A percentile compares a stretch with the other conserved stretches of the same genome.
Evolutionary conservation across 37 sponge, comb jelly and placozoan species (phyloP).

Genomic region (Oscarella lobularis): DNA sequence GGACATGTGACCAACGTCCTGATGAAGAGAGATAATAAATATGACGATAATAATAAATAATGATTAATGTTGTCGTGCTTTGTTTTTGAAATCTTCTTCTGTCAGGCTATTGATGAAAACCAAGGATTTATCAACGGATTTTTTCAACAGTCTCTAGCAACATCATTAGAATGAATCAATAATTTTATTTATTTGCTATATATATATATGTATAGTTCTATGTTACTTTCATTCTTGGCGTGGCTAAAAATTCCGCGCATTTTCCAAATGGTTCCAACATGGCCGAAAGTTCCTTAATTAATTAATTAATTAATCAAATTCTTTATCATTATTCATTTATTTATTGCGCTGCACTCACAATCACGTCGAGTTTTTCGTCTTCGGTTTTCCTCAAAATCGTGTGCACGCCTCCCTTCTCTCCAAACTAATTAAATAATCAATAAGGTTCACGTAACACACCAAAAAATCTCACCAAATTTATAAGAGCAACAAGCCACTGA

Average conservation of each 20-base stretch:
- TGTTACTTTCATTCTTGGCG: not conserved
- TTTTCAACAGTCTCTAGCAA: not conserved
- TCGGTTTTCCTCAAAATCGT: too few species aligned
- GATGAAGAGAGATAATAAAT: not conserved
- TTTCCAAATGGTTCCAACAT: not conserved
- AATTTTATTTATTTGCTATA: too few species aligned
- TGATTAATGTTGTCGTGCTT: not conserved
- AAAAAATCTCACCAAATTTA: not conserved
- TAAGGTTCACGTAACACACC: not conserved
- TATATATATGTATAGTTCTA: not conserved
- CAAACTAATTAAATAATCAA: not conserved
- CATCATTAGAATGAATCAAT: not conserved
- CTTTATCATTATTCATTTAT: too few species aligned
- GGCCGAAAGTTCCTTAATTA: not conserved
- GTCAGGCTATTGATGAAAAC: not conserved
- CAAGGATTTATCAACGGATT: not conserved
- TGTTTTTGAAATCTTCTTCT: conserved; percentile 4
- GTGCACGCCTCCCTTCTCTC: not conserved
- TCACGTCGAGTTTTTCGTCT: too few species aligned
- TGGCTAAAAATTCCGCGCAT: not conserved
- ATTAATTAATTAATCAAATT: too few species aligned
- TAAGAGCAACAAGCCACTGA: not conserved
- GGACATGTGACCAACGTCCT: conserved; percentile 64
- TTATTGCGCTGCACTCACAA: too few species aligned
- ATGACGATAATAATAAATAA: not conserved